Base-by-base conservation (phyloP, 1,140 invertebrate genomes). In the Dreissena polymorpha region DNA sequence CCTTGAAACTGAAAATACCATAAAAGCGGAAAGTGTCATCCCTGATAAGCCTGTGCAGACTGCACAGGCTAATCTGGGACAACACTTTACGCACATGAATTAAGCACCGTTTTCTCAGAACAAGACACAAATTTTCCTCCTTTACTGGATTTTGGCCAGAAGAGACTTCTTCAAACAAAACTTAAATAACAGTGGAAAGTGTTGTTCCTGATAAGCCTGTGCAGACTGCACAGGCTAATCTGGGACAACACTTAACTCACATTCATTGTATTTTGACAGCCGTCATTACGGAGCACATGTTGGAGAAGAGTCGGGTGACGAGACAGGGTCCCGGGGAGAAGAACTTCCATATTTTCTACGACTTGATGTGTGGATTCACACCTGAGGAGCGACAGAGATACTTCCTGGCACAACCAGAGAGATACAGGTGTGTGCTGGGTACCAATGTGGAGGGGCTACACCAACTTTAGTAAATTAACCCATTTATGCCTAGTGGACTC, bases 321-420 rank as follows among this genome's bases (percentile, higher is more conserved):
- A 95, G 96, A 89, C 97, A 98, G 91, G 95, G 95, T 82, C 87
- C 93, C 0, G 97, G 97, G 0, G 98, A 99, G 91, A 94, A 97
- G 65, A 99, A 98, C 92, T 99, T 99, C 93, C 98, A 99, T 90
- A 97, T 99, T 72, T 99, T 99, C 93, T 98, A 99, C 92, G 97
- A 98, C 92, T 91, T 99, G 53, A 92, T 99, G 55, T 95, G 90
- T 51, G 91, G 91, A 27, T 74, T 91, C 72, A 87, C 81, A 18
- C 18, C 78, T 14, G 82, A 87, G 10, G 89, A 91, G 76, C 72
- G 82, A 18, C 72, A 72, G n/a, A 73, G 81, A 25, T 91, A 89
- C 73, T 84, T 86, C 71, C 75, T 91, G 6, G 73, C 64, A 10
- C 71, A 71, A n/a, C 87, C 88, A 10, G 88, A 89, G 73, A 70